Base-by-base conservation (phyloP, 2,888 invertebrate genomes). In the Cephonodes hylas region DNA sequence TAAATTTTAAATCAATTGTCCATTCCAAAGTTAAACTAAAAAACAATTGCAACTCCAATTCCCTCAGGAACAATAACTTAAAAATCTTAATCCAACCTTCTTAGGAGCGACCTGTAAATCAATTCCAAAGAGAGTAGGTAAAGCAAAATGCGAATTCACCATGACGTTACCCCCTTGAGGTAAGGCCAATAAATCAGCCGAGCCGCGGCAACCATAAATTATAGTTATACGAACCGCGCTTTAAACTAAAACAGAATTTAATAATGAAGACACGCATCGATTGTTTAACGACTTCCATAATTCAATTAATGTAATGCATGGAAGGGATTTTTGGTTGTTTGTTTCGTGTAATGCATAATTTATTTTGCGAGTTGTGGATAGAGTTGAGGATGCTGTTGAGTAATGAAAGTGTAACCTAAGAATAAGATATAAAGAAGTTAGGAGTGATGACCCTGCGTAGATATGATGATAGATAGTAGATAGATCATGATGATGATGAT, bases 261-360 rank as follows among this genome's bases (percentile, higher is more conserved):
- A 89, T 90, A 86, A 86, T 80, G 81, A 81, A 81, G 85, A 81
- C 82, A 89, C 88, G 91, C 91, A 88, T 90, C 89, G 86, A 91
- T 89, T 85, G 86, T 81, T 88, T 87, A 86, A 89, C 85, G 85
- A 83, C 86, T 84, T 80, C 76, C 76, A 65, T 87, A 88, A 91
- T 89, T 86, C 81, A 89, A 91, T 90, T 87, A 84, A 71, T 77
- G 69, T 76, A 70, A 44, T 74, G 75, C 77, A 77, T 80, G 80
- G 81, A 81, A 83, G 85, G 88, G 84, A 38, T 38, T n/a, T 45
- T 45, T 20, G 8, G 18, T 3, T 20, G 18, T 45, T 45, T 20
- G 18, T 45, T 20, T 45, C 34, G 10, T 7, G 45, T 3, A 20
- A 45, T 45, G 45, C 8, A 15, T 45, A 45, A 45, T 45, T n/a